phyloP scores from a whole-genome alignment of 2,888 invertebrate species.

The Dasysyrphus albostriatus region DNA sequence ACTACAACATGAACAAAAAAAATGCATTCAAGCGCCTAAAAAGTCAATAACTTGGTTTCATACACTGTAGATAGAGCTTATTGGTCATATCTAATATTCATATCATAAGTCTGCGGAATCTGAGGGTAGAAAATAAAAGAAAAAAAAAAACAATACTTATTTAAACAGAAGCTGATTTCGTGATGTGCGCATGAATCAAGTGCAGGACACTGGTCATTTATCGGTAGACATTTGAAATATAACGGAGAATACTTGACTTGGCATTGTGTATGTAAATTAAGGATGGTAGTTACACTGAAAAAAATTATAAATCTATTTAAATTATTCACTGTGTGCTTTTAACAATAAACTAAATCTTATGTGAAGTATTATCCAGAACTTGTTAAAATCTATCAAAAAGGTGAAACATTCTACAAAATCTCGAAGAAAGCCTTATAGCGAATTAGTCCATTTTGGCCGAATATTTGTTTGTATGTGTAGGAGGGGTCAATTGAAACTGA shows the following conservation, averaged over 20 bases:
- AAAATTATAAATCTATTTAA: too few species aligned
- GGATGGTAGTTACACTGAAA: conserved; percentile 31
- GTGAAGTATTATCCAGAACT: too few species aligned
- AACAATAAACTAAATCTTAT: too few species aligned
- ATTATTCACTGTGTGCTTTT: too few species aligned
- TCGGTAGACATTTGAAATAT: conserved; percentile 50
- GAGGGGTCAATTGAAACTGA: too few species aligned
- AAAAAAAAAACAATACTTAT: not conserved
- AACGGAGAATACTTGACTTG: conserved; percentile 28
- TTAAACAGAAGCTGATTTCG: not conserved
- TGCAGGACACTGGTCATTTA: conserved; percentile 63
- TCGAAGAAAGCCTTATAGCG: too few species aligned
- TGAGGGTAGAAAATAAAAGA: not conserved
- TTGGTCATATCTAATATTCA: not conserved
- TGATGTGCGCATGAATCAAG: conserved; percentile 62
- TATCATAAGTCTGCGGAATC: not conserved
- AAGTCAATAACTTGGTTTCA: conserved; percentile 17
- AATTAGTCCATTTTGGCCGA: too few species aligned
- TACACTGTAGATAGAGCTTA: not conserved
- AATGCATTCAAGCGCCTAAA: conserved; percentile 11
- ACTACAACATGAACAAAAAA: not conserved
- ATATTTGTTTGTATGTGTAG: too few species aligned
- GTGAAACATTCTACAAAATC: too few species aligned
- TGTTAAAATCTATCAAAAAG: too few species aligned
- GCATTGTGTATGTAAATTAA: conserved; percentile 45